phyloP scores from a whole-genome alignment of 2,888 invertebrate genomes.

The Drepanosiphum platanoidis region DNA sequence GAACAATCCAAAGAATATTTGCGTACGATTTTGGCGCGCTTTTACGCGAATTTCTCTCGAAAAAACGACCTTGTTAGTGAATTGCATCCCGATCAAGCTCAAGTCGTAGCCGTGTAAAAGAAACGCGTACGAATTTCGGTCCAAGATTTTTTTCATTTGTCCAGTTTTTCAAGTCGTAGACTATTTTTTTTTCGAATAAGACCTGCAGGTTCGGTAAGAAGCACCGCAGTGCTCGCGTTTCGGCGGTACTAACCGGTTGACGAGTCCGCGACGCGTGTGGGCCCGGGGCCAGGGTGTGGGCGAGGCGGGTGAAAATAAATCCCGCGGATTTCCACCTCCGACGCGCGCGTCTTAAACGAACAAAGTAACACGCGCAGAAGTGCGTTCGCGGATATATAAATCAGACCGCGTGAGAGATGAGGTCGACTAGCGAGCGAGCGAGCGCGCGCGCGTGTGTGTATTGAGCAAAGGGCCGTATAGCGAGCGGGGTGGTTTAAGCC shows the following conservation, averaged over 20 bases:
- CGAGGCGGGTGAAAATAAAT: slow-evolving; percentile 29
- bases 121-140: no score
- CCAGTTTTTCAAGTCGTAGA: no score
- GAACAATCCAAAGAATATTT: no score
- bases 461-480: not conserved
- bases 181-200: no score
- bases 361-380: slow-evolving; percentile 15
- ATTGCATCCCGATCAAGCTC: no score
- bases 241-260: slow-evolving; percentile 1
- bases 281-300: not conserved
- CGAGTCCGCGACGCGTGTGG: not conserved
- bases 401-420: slow-evolving; percentile 8
- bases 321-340: not conserved
- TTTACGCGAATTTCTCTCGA: no score
- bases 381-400: slow-evolving; percentile 38
- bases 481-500: slow-evolving; percentile 29
- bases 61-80: no score
- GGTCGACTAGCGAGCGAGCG: not conserved
- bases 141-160: no score
- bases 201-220: no score
- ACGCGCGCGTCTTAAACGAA: slow-evolving; percentile 2
- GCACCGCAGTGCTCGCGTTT: not conserved
- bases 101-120: no score
- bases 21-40: no score
- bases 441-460: not conserved